Percentiles rank a stretch among this genome's conserved stretches.
phyloP scores from a whole-genome alignment of 2,888 invertebrate species.

The Spisula solida region DNA sequence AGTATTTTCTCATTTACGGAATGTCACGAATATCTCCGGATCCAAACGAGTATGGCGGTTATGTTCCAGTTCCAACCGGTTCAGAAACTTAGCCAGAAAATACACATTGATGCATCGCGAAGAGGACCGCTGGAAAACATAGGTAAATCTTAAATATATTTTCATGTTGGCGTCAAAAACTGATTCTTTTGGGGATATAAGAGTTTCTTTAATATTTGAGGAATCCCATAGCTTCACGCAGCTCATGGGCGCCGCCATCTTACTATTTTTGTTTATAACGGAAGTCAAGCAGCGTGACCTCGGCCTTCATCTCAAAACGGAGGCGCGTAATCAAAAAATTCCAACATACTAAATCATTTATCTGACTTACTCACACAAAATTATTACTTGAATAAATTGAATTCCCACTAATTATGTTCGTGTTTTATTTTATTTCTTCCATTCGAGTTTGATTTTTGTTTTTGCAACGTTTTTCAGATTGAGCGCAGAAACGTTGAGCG shows the following conservation, averaged over 20 bases:
- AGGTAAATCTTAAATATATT: constrained; percentile 53
- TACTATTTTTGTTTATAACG: constrained; percentile 79
- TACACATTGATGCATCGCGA: constrained; percentile 43
- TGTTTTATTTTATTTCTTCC: background rate
- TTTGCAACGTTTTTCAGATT: too few relatives aligned
- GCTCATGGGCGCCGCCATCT: constrained; percentile 84
- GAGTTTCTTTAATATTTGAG: constrained; percentile 20
- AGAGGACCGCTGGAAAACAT: constrained; percentile 33
- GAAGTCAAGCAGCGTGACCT: constrained; percentile 74
- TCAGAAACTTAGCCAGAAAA: constrained; percentile 78
- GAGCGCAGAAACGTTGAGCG: too few relatives aligned
- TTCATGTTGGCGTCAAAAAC: constrained; percentile 22
- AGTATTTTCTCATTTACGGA: background rate
- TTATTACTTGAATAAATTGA: background rate
- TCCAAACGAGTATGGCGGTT: constrained; percentile 81
- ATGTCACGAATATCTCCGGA: constrained; percentile 80
- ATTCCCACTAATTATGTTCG: background rate
- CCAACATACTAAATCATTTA: constrained; percentile 16
- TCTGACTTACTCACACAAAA: background rate
- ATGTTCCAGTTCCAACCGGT: constrained; percentile 87
- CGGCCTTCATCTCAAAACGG: constrained; percentile 57
- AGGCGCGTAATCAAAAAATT: constrained; percentile 71
- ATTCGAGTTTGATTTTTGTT: too few relatives aligned
- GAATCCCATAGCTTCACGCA: constrained; percentile 26
- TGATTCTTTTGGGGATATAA: constrained; percentile 2